Evolutionary conservation across 2,113 vertebrate genomes (phyloP).

Genomic region (Thryonomys swinderianus): DNA sequence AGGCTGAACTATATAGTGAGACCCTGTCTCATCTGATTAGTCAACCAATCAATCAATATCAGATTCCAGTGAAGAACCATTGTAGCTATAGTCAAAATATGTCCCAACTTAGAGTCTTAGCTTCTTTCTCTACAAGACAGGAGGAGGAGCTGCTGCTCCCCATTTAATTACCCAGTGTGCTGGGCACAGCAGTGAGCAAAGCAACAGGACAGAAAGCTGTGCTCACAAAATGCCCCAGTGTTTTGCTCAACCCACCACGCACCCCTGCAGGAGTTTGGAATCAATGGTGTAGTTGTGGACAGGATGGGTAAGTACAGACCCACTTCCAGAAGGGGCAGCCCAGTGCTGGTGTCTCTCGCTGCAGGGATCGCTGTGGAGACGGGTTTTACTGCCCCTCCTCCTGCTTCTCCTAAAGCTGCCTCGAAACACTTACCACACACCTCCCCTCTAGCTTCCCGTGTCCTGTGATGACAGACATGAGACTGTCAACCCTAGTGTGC

Average conservation of each 20-base stretch:
- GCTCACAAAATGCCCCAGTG: accelerated
- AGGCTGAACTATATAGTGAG: no score
- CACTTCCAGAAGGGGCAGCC: background rate
- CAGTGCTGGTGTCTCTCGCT: background rate
- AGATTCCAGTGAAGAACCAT: background rate
- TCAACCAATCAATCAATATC: background rate
- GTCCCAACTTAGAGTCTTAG: background rate
- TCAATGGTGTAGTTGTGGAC: background rate
- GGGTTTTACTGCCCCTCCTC: no score
- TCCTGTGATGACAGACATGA: no score
- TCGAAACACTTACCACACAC: background rate
- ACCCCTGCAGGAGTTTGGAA: background rate
- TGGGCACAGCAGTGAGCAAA: no score
- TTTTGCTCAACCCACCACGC: background rate
- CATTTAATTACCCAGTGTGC: background rate
- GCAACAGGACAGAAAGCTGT: accelerated
- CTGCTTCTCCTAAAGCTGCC: background rate
- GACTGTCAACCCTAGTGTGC: no score
- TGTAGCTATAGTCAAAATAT: no score
- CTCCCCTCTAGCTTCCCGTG: background rate
- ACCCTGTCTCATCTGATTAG: no score
- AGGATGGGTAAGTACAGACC: background rate
- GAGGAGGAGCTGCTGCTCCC: background rate
- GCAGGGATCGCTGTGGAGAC: background rate
- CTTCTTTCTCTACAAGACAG: background rate